These are phyloP conservation scores for Perodicticus potto DNA, from an alignment of 2,797 vertebrate species.

Conservation along the genomic window DNA sequence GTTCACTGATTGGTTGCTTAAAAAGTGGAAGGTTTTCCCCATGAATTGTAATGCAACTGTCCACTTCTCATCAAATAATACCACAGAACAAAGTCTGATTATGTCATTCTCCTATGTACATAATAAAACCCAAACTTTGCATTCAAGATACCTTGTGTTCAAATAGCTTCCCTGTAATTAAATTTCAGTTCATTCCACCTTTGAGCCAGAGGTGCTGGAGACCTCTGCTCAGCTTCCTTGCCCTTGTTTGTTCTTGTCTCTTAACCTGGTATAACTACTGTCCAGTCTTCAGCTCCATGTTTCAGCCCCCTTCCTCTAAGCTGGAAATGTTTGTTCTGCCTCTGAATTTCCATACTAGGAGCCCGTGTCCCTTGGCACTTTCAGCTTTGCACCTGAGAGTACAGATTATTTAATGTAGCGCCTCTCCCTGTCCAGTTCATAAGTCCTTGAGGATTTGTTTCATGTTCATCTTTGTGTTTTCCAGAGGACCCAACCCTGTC, in stretches of 20 bases:
- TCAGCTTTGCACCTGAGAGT: background rate
- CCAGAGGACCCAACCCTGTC: background rate
- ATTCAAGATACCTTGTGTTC: background rate
- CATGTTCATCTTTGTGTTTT: background rate
- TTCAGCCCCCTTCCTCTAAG: background rate
- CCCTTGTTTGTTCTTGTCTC: background rate
- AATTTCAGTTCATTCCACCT: background rate
- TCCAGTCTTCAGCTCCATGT: background rate
- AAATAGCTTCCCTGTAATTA: background rate
- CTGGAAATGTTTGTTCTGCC: background rate
- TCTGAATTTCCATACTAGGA: background rate
- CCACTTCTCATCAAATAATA: background rate
- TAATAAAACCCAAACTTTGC: background rate
- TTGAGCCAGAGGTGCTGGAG: background rate
- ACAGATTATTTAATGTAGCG: background rate
- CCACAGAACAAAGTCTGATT: background rate
- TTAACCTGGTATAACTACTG: background rate
- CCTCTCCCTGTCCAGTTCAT: background rate
- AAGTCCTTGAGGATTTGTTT: background rate
- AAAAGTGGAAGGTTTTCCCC: conserved; percentile 31
- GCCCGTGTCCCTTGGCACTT: background rate
- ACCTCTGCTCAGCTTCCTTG: background rate
- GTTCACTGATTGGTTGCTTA: background rate
- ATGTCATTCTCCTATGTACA: background rate
- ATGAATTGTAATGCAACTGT: background rate